Evolutionary conservation across 2,113 vertebrate species (phyloP).

Genomic region (Rhegmatorhina hoffmannsi): DNA sequence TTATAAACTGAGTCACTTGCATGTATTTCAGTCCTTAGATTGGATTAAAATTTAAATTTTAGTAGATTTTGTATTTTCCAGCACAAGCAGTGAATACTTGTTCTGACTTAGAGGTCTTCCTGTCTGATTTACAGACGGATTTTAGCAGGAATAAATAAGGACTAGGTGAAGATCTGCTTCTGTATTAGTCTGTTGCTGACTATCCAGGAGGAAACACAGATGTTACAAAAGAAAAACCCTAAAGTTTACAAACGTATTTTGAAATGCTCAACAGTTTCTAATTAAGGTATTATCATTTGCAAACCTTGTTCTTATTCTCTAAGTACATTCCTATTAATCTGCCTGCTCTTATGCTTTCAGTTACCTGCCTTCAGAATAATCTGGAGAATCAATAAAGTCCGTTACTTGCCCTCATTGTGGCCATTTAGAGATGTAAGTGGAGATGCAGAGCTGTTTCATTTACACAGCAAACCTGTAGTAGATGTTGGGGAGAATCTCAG

Average conservation of each 20-base stretch:
- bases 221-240: neutral
- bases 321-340: neutral
- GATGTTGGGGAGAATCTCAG: neutral
- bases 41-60: neutral
- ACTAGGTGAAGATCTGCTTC: neutral
- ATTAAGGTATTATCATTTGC: neutral
- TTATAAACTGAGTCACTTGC: neutral
- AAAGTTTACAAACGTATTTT: neutral
- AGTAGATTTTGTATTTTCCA: neutral
- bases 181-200: neutral
- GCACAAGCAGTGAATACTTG: neutral
- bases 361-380: neutral
- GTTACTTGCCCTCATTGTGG: neutral
- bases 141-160: neutral
- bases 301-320: neutral
- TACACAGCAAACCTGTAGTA: neutral
- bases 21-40: neutral
- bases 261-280: neutral
- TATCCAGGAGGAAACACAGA: neutral
- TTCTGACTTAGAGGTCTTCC: neutral
- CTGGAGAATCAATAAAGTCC: neutral
- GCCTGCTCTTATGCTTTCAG: neutral
- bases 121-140: neutral
- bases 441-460: neutral
- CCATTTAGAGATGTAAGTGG: neutral